A percentile compares a stretch with the other conserved stretches of the same genome.
Evolutionary conservation across 2,888 invertebrate genomes (phyloP).

Genomic region (Trachelus tabidus): DNA sequence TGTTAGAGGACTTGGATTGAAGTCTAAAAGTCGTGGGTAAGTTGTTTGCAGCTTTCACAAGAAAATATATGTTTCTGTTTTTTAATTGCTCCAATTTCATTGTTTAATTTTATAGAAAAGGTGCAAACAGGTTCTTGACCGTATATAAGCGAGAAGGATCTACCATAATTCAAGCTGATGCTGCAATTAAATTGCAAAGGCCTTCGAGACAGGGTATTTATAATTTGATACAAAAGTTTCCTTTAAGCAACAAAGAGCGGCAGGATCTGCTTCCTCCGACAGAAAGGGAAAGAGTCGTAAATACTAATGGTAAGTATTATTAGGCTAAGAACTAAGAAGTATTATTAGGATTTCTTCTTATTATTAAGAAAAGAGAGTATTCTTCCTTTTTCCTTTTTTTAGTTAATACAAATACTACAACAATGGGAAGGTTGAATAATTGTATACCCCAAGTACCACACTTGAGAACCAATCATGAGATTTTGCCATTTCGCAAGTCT

Average conservation of each 20-base stretch:
- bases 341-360: conserved; percentile 3
- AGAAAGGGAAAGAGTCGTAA: conserved; percentile 74
- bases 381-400: conserved; percentile 23
- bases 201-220: conserved; percentile 74
- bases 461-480: conserved; percentile 69
- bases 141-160: conserved; percentile 78
- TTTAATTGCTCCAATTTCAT: not conserved
- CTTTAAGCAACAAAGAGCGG: conserved; percentile 76
- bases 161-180: conserved; percentile 76
- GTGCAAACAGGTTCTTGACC: conserved; percentile 75
- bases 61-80: conserved; percentile 21
- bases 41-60: conserved; percentile 35
- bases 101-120: conserved; percentile 67
- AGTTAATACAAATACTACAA: conserved; percentile 67
- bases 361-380: not conserved
- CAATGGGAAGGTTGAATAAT: conserved; percentile 76
- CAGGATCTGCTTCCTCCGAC: conserved; percentile 77
- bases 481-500: conserved; percentile 72
- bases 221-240: conserved; percentile 74
- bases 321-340: not conserved
- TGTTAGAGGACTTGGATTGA: conserved; percentile 76
- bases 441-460: conserved; percentile 75
- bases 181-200: conserved; percentile 73
- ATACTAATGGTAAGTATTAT: conserved; percentile 47
- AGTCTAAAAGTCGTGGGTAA: conserved; percentile 86